Percentiles rank a stretch among this genome's conserved stretches.
These are phyloP conservation scores for Archivesica marissinica DNA, from an alignment of 1,140 invertebrate species.

Conservation along the genomic window DNA sequence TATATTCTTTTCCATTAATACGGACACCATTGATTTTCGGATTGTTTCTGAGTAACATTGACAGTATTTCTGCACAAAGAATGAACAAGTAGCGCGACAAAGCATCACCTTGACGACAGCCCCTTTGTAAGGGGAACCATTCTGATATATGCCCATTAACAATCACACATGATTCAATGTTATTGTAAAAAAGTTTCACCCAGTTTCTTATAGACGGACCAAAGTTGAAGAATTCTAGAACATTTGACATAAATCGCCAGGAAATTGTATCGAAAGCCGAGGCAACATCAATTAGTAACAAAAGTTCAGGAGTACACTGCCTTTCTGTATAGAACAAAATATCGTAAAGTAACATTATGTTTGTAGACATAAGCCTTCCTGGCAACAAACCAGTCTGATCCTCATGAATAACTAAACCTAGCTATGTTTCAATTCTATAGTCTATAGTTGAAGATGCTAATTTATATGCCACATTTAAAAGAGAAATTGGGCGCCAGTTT, in stretches of 20 bases:
- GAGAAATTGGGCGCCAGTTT: slow-evolving; percentile 52
- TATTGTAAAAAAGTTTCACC: background rate
- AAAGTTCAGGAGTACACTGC: background rate
- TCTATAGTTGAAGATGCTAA: slow-evolving; percentile 17
- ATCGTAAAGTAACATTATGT: slow-evolving; percentile 8
- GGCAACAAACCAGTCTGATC: slow-evolving; percentile 37
- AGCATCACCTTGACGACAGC: slow-evolving; percentile 49
- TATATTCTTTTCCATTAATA: slow-evolving; percentile 3
- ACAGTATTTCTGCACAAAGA: slow-evolving; percentile 36
- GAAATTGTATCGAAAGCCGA: background rate
- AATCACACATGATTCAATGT: slow-evolving; percentile 19
- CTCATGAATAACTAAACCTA: slow-evolving; percentile 10
- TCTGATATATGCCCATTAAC: slow-evolving; percentile 45
- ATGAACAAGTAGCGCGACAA: slow-evolving; percentile 56
- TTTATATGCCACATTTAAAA: too few species aligned
- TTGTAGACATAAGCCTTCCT: slow-evolving; percentile 12
- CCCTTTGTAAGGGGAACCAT: slow-evolving; percentile 11
- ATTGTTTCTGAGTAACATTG: slow-evolving; percentile 14
- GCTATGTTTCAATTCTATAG: slow-evolving; percentile 18
- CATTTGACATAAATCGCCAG: slow-evolving; percentile 4
- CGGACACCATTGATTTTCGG: slow-evolving; percentile 9
- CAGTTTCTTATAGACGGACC: slow-evolving; percentile 4
- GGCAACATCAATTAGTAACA: background rate
- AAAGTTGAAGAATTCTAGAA: slow-evolving; percentile 43
- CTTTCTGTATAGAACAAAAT: slow-evolving; percentile 12